These are phyloP conservation scores for Amphiprion ocellaris DNA, from an alignment of 2,113 vertebrate genomes.

Conservation along the genomic window DNA sequence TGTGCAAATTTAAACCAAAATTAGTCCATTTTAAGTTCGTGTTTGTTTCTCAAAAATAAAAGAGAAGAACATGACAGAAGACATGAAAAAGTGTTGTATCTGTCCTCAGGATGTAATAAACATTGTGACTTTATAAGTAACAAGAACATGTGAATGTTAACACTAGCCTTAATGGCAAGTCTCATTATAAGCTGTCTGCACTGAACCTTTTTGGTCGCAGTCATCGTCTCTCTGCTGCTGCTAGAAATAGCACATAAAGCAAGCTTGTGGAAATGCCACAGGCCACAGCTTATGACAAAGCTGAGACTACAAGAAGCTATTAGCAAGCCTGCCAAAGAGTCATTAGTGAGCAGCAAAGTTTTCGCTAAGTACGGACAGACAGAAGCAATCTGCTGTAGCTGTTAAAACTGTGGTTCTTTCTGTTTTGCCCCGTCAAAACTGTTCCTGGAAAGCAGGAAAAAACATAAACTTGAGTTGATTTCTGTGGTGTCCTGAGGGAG, in stretches of 20 bases:
- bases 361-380: constrained; percentile 46
- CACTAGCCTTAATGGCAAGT: constrained; percentile 11
- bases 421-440: constrained; percentile 29
- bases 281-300: constrained; percentile 63
- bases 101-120: constrained; percentile 38
- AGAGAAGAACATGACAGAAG: neutral
- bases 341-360: constrained; percentile 55
- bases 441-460: constrained; percentile 45
- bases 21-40: constrained; percentile 5
- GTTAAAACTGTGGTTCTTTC: constrained; percentile 23
- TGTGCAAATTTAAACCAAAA: constrained; percentile 5
- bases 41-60: constrained; percentile 15
- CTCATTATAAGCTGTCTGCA: constrained; percentile 40
- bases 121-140: constrained; percentile 34
- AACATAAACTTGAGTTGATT: constrained; percentile 32
- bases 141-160: constrained; percentile 34
- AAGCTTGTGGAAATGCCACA: constrained; percentile 53
- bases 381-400: constrained; percentile 32
- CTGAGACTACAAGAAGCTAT: constrained; percentile 57
- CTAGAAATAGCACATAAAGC: constrained; percentile 56
- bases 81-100: constrained; percentile 3
- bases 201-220: constrained; percentile 32
- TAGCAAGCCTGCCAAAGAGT: constrained; percentile 60
- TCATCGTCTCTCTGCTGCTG: constrained; percentile 8
- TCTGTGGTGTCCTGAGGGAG: constrained; percentile 25